Evolutionary conservation across 2,888 invertebrate genomes (phyloP), one percentile per base, ranked within the genome.

Genomic region (Dicycla oo): DNA sequence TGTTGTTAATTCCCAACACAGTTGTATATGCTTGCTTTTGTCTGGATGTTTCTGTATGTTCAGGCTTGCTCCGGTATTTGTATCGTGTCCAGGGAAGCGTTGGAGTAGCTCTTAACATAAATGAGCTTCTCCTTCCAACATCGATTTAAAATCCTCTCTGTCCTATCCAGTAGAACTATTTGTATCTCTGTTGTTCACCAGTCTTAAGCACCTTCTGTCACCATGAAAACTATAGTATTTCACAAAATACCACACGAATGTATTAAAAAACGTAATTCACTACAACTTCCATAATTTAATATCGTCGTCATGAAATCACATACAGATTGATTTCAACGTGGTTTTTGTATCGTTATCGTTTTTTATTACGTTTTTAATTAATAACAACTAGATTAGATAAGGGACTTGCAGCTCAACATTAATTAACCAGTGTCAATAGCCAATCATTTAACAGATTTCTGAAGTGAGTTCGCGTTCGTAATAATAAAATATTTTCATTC

Each of bases 301-400:
- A 34, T 38, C 15, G 34, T 38, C 11, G 38, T 69, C 20, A 49
- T 69, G 2, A 23, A 40, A 49, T 38, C 60, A 62, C 30, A 18
- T 15, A 66, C 51, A 43, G 20, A 58, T 47, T 63, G 38, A 51
- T 62, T n/a, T 51, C 51, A 57, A 23, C 20, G 7, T 60, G 47
- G 43, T 51, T 49, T 58, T 62, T 53, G 3, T 69, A 47, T 53
- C 23, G 3, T 61, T 30, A 73, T 51, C 26, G 23, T 51, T 51
- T 58, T 51, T 53, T 47, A 57, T 57, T 18, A 45, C 6, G n/a
- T 58, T 76, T 78, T 66, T 78, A 76, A 76, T 76, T 47, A 76
- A 78, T 65, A 34, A 13, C 7, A 38, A 54, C 20, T 5, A 61
- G 64, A 72, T 75, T 56, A 76, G 76, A 76, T 76, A 73, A 62